A percentile compares a stretch with the other conserved stretches of the same genome.
These are phyloP conservation scores for Drosophila guanche DNA, from an alignment of 1,140 invertebrate species.

Conservation along the genomic window DNA sequence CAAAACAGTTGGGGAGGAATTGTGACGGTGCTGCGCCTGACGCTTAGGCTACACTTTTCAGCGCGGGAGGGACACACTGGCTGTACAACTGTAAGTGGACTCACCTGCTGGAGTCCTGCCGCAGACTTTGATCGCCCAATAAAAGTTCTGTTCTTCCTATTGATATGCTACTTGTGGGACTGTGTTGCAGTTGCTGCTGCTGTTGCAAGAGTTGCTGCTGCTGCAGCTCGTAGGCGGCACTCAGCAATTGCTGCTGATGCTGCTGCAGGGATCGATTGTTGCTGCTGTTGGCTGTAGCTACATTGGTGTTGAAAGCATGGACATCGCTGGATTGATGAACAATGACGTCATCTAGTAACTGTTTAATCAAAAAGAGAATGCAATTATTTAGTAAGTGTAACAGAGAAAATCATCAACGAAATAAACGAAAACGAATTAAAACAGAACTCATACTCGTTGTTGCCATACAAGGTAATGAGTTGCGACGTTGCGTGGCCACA, in stretches of 20 bases:
- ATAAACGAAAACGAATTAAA: too few relatives aligned
- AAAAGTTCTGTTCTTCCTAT: constrained; percentile 83
- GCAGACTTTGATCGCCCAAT: constrained; percentile 79
- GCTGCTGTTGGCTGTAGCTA: constrained; percentile 30
- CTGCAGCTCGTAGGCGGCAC: constrained; percentile 47
- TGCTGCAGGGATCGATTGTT: constrained; percentile 27
- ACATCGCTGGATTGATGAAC: constrained; percentile 71
- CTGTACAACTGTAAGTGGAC: constrained; percentile 28
- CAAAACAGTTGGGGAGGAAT: constrained; percentile 12
- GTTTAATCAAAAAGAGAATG: not conserved
- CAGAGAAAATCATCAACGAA: not conserved
- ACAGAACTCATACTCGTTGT: too few relatives aligned
- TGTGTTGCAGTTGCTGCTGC: constrained; percentile 57
- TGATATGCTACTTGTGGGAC: constrained; percentile 84
- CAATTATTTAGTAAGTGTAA: not conserved
- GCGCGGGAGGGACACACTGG: constrained; percentile 24
- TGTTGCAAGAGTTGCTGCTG: constrained; percentile 47
- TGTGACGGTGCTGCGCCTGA: constrained; percentile 35
- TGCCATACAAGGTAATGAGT: too few relatives aligned
- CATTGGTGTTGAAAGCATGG: constrained; percentile 32
- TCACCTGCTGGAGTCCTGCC: constrained; percentile 73
- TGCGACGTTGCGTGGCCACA: too few relatives aligned
- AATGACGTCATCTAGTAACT: constrained; percentile 81
- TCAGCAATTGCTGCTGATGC: constrained; percentile 51
- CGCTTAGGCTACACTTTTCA: constrained; percentile 43